Evolutionary conservation across 2,797 vertebrate species (phyloP).

Genomic region (Neomorphus geoffroyi): DNA sequence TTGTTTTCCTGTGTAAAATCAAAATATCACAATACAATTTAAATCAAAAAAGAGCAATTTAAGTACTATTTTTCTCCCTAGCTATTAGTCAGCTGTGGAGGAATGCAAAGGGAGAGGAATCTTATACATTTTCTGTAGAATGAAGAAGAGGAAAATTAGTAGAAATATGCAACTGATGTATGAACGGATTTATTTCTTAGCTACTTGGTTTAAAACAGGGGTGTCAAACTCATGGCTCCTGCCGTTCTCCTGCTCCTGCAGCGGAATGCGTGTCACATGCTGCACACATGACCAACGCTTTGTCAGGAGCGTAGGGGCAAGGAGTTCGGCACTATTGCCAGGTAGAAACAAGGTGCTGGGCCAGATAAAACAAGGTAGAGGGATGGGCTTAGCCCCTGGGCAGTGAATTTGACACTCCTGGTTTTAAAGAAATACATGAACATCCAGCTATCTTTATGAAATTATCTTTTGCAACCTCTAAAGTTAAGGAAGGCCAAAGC

Average conservation of each 20-base stretch:
- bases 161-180: neutral
- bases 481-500: neutral
- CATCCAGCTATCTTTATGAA: neutral
- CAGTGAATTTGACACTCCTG: neutral
- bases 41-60: neutral
- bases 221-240: too few relatives aligned
- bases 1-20: neutral
- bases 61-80: neutral
- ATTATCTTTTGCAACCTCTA: neutral
- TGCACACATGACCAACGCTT: too few relatives aligned
- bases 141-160: neutral
- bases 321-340: too few relatives aligned
- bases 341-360: too few relatives aligned
- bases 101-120: neutral
- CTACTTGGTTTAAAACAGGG: neutral
- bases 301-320: too few relatives aligned
- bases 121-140: neutral
- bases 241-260: too few relatives aligned
- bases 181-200: neutral
- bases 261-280: too few relatives aligned
- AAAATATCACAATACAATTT: neutral
- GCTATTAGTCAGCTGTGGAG: neutral
- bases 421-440: neutral
- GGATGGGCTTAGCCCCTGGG: too few relatives aligned
- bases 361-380: too few relatives aligned